Percentiles rank a stretch among this genome's conserved stretches.
phyloP scores from a whole-genome alignment of 2,113 vertebrate genomes.

The Podiceps cristatus region DNA sequence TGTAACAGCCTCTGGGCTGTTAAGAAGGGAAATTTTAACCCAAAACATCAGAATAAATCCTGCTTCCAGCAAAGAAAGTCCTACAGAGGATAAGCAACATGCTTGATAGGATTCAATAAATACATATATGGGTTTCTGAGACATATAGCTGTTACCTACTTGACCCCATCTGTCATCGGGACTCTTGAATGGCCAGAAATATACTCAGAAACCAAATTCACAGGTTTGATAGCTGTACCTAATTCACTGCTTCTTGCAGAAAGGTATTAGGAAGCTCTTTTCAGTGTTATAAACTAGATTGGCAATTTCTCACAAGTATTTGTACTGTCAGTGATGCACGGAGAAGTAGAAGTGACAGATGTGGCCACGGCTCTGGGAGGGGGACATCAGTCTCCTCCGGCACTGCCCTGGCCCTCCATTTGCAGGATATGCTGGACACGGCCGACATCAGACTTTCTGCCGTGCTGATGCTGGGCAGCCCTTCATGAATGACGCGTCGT shows the following conservation, averaged over 20 bases:
- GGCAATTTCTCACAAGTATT: not conserved
- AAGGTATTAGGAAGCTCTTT: not conserved
- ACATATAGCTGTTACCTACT: not conserved
- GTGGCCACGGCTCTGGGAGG: not conserved
- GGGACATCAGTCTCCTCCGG: not conserved
- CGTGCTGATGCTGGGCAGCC: fast-evolving
- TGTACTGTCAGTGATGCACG: not conserved
- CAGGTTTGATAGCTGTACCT: not conserved
- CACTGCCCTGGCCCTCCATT: not conserved
- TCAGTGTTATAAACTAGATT: not conserved
- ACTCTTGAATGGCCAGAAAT: not conserved
- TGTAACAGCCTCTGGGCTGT: not conserved
- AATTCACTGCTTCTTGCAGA: not conserved
- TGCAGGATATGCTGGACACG: not conserved
- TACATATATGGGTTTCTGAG: not conserved
- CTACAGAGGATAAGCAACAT: not conserved
- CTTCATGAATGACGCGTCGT: fast-evolving
- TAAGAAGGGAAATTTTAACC: not conserved
- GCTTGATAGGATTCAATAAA: not conserved
- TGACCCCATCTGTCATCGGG: not conserved
- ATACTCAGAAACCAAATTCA: not conserved
- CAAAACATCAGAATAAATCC: not conserved
- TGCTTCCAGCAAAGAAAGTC: not conserved
- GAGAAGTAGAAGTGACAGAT: not conserved
- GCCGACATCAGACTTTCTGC: not conserved